These are phyloP conservation scores for Syngnathus scovelli DNA, from an alignment of 2,113 vertebrate species.

Conservation along the genomic window DNA sequence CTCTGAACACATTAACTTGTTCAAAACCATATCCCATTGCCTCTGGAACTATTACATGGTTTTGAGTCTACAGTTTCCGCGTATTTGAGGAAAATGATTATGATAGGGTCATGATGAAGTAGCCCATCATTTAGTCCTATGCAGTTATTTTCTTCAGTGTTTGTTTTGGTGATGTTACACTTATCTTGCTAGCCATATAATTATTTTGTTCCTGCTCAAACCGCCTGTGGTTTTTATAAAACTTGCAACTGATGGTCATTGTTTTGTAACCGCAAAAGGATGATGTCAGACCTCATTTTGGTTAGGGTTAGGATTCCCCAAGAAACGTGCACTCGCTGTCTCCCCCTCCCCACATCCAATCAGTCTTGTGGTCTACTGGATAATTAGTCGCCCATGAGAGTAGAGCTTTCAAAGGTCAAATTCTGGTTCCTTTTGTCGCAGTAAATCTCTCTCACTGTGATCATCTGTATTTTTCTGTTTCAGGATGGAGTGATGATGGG, in stretches of 20 bases:
- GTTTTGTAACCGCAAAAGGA: slow-evolving; percentile 40
- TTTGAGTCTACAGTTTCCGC: slow-evolving; percentile 24
- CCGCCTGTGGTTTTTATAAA: slow-evolving; percentile 48
- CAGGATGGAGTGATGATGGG: slow-evolving; percentile 86
- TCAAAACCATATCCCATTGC: slow-evolving; percentile 31
- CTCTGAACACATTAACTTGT: slow-evolving; percentile 29
- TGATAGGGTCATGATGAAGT: slow-evolving; percentile 29
- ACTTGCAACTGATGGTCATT: slow-evolving; percentile 43
- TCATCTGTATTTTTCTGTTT: slow-evolving; percentile 42
- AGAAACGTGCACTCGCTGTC: slow-evolving; percentile 20
- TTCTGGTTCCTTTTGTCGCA: slow-evolving; percentile 15
- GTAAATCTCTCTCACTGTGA: slow-evolving; percentile 17
- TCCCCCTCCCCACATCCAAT: slow-evolving; percentile 11
- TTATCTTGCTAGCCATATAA: slow-evolving; percentile 38
- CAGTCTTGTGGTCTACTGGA: slow-evolving; percentile 22
- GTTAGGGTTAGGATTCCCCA: too few species aligned
- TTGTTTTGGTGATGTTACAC: slow-evolving; percentile 50
- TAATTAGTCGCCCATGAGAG: slow-evolving; percentile 27
- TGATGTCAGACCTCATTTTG: slow-evolving; percentile 46
- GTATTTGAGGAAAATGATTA: slow-evolving; percentile 47
- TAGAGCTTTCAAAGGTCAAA: slow-evolving; percentile 13
- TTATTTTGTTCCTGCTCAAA: slow-evolving; percentile 61
- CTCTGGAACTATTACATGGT: slow-evolving; percentile 28
- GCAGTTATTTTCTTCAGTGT: slow-evolving; percentile 40
- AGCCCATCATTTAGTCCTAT: slow-evolving; percentile 31